phyloP scores from a whole-genome alignment of 1,140 invertebrate genomes.

The Drosophila mauritiana region DNA sequence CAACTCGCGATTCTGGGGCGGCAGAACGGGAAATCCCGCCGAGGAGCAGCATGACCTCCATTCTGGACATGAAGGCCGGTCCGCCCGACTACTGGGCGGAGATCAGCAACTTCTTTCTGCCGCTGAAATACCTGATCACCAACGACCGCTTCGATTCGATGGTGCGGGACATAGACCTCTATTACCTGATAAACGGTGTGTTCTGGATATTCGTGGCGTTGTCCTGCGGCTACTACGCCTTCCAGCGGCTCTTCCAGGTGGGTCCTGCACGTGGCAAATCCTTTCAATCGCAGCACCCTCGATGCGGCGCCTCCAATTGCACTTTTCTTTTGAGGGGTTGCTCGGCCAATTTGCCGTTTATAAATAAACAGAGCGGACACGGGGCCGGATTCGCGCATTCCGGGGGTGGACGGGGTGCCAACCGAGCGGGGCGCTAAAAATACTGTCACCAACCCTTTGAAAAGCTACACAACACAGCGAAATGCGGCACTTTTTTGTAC shows the following conservation, averaged over 20 bases:
- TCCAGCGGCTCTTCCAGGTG: conserved; percentile 79
- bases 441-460: background rate
- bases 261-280: conserved; percentile 2
- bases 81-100: conserved; percentile 79
- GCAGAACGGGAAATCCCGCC: conserved; percentile 20
- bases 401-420: background rate
- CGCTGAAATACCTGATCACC: conserved; percentile 76
- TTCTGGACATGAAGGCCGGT: conserved; percentile 79
- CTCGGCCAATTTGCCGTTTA: conserved; percentile 53
- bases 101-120: conserved; percentile 79
- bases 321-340: conserved; percentile 44
- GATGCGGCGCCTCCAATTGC: conserved; percentile 16
- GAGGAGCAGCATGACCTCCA: conserved; percentile 61
- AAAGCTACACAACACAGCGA: too few relatives aligned
- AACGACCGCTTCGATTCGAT: conserved; percentile 79
- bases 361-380: conserved; percentile 67
- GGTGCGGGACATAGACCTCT: conserved; percentile 74
- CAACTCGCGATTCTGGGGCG: conserved; percentile 28
- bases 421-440: conserved; percentile 5
- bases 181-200: conserved; percentile 79
- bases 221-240: conserved; percentile 70
- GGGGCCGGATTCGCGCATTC: conserved; percentile 7
- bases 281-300: background rate
- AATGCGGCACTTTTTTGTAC: background rate
- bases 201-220: conserved; percentile 81